Conservation (phyloP, 2,888 invertebrate species). For the Cantharis rustica region DNA sequence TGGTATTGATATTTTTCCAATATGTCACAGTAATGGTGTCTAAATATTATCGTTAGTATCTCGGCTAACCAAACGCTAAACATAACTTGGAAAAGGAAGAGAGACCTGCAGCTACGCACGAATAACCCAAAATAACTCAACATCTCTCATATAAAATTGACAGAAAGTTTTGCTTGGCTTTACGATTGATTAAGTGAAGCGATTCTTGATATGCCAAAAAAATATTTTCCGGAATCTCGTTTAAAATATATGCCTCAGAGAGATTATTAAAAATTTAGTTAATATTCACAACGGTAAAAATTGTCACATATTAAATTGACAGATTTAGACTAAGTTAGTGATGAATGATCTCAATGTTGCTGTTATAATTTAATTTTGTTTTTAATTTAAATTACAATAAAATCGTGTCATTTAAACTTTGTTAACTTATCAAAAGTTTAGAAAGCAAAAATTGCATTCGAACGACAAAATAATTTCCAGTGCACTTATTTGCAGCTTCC, state of each 20-base stretch:
- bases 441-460: neutral
- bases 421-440: neutral
- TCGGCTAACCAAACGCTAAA: no score
- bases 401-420: neutral
- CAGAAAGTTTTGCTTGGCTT: neutral
- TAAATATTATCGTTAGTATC: no score
- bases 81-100: neutral
- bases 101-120: neutral
- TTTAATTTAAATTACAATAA: neutral
- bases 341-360: neutral
- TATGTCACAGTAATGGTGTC: no score
- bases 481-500: neutral
- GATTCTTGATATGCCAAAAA: neutral
- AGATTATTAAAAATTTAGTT: neutral
- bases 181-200: neutral
- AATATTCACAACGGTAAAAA: neutral
- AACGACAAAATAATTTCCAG: neutral
- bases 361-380: neutral
- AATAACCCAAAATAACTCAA: neutral
- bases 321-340: neutral
- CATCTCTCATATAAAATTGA: neutral
- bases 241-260: neutral
- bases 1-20: no score
- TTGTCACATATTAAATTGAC: neutral
- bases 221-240: neutral